These are phyloP conservation scores for Mugil cephalus DNA, from an alignment of 2,113 vertebrate species.

Conservation along the genomic window DNA sequence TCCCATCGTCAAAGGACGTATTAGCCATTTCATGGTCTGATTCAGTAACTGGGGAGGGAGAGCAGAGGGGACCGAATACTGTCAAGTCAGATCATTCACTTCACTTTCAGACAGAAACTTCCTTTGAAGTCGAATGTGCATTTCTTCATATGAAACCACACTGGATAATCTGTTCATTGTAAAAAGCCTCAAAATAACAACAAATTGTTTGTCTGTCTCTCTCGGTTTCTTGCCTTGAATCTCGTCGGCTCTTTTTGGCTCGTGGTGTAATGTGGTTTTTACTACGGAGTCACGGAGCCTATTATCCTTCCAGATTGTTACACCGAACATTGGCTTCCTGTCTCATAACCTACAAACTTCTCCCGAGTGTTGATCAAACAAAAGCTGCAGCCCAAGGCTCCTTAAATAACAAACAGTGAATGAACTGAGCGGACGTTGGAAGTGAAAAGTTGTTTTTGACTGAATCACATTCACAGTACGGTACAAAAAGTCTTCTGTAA, in stretches of 20 bases:
- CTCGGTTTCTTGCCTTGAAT: not conserved
- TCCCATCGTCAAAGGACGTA: slow-evolving; percentile 3
- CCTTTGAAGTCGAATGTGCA: slow-evolving; percentile 37
- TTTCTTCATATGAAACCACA: slow-evolving; percentile 13
- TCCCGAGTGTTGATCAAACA: not conserved
- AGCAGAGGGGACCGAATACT: not conserved
- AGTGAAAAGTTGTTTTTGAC: not conserved
- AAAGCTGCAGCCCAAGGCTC: not conserved
- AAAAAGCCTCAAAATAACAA: not conserved
- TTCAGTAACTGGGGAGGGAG: not conserved
- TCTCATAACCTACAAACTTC: too few species aligned
- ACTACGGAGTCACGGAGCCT: not conserved
- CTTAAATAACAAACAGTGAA: not conserved
- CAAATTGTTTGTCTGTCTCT: not conserved
- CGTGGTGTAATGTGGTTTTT: not conserved
- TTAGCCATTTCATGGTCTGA: slow-evolving; percentile 15
- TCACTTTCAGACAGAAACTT: slow-evolving; percentile 13
- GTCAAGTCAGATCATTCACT: slow-evolving; percentile 23
- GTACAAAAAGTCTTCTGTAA: too few species aligned
- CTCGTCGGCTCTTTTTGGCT: not conserved
- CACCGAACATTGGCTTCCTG: not conserved
- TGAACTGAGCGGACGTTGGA: not conserved
- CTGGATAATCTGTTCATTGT: not conserved
- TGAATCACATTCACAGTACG: too few species aligned
- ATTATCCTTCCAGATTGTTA: not conserved